phyloP scores from a whole-genome alignment of 1,140 invertebrate species.

The Thalassaphorura encarpata region DNA sequence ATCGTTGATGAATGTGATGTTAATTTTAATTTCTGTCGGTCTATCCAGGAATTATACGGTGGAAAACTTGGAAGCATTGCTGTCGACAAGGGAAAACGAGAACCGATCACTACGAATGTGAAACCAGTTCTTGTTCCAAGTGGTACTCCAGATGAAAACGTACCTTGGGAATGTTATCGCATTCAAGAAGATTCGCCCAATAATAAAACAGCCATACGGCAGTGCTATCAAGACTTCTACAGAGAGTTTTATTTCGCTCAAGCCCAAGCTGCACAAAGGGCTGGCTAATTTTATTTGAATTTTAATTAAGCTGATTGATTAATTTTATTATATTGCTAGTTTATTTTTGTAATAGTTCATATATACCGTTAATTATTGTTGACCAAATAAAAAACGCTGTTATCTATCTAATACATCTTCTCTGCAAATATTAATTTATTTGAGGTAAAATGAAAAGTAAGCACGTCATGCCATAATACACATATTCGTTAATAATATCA shows the following conservation, averaged over 20 bases:
- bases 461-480: too few relatives aligned
- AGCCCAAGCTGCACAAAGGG: too few relatives aligned
- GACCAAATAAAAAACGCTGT: too few relatives aligned
- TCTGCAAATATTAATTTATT: too few relatives aligned
- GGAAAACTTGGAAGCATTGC: not conserved
- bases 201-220: not conserved
- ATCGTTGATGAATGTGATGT: not conserved
- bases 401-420: too few relatives aligned
- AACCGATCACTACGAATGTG: not conserved
- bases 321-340: too few relatives aligned
- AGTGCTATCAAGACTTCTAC: constrained; percentile 6
- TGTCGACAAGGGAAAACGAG: not conserved
- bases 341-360: too few relatives aligned
- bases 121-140: not conserved
- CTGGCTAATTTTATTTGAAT: too few relatives aligned
- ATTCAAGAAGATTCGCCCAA: not conserved
- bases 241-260: not conserved
- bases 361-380: too few relatives aligned
- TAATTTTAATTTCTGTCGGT: not conserved
- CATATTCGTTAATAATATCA: too few relatives aligned
- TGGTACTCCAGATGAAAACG: not conserved
- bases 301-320: too few relatives aligned
- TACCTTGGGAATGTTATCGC: constrained; percentile 5
- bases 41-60: not conserved
- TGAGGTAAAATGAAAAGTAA: too few relatives aligned